Base-by-base conservation (phyloP, 35 echinoderm and acorn worm species). In the Holothuria glaberrima region DNA sequence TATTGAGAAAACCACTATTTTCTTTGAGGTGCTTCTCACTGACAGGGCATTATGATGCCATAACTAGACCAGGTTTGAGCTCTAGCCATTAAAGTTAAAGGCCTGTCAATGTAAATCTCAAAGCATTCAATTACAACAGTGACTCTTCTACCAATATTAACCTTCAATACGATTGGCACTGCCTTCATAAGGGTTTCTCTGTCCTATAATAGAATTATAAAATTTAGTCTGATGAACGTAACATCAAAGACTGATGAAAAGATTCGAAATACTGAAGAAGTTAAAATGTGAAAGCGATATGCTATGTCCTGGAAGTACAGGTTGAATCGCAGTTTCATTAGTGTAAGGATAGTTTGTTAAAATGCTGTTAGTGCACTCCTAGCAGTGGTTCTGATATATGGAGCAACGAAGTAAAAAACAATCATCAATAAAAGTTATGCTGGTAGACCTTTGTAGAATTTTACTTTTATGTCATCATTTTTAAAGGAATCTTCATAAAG, bases 51-150 rank as follows among this genome's bases (percentile, higher is more conserved):
- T 76, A 46, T 76, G 72, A 21, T 76, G 4, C 38, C 25, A 76
- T 76, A 76, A 76, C 4, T 76, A 35, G 72, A 76, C 72, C 72
- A 76, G 26, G 72, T 76, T 76, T 76, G 30, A 30, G 72, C 72
- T 35, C 24, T 32, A 35, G 72, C 30, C 38, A 35, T 46, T 5
- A 76, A 46, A 76, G 9, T 46, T 76, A 22, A 76, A 46, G 72
- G 24, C 72, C 72, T 6, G 30, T 76, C 72, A 76, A 76, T 76
- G 38, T 25, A 76, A 46, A 76, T 76, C 20, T 76, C 5, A 76
- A 76, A 76, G 27, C 72, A 76, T 0, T 76, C 72, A 20, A 6
- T 76, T 76, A 76, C 25, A 9, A 76, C 24, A 35, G 24, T 46
- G 30, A 76, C 72, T 46, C 38, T 6, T 18, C 25, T 76, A 12